Conservation (phyloP, 2,113 vertebrate species). For the Hystrix cristata region DNA sequence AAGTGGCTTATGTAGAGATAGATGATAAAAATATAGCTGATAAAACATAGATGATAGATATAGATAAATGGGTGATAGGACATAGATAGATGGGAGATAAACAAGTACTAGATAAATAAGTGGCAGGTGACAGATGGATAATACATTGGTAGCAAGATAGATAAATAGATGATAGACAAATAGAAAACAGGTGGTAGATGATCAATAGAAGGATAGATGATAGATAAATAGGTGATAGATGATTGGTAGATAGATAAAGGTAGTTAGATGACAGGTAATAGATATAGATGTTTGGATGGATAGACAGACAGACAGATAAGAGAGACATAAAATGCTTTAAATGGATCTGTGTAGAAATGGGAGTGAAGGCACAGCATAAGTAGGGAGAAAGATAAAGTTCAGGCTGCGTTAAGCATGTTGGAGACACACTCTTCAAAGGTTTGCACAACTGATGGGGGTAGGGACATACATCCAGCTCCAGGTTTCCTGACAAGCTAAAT, state of each 20-base stretch:
- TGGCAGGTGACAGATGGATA: not conserved
- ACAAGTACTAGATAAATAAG: not conserved
- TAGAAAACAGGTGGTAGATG: not conserved
- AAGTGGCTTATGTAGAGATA: not conserved
- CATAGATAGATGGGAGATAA: not conserved
- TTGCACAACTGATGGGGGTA: fast-evolving
- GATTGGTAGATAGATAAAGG: not conserved
- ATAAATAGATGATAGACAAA: not conserved
- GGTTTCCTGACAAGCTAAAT: not conserved
- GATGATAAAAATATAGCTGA: no score
- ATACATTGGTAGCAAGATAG: not conserved
- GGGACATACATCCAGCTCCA: not conserved
- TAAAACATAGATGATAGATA: not conserved
- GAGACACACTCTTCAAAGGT: not conserved
- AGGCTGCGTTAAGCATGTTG: not conserved
- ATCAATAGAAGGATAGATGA: not conserved
- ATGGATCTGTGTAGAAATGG: not conserved
- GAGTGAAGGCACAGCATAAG: not conserved
- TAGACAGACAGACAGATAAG: not conserved
- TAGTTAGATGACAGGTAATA: not conserved
- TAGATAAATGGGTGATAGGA: not conserved
- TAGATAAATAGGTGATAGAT: not conserved
- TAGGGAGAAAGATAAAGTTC: not conserved
- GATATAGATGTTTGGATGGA: not conserved
- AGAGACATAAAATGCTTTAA: not conserved